Base-by-base conservation (phyloP, 2,888 invertebrate genomes). In the Stegana nigrithorax region DNA sequence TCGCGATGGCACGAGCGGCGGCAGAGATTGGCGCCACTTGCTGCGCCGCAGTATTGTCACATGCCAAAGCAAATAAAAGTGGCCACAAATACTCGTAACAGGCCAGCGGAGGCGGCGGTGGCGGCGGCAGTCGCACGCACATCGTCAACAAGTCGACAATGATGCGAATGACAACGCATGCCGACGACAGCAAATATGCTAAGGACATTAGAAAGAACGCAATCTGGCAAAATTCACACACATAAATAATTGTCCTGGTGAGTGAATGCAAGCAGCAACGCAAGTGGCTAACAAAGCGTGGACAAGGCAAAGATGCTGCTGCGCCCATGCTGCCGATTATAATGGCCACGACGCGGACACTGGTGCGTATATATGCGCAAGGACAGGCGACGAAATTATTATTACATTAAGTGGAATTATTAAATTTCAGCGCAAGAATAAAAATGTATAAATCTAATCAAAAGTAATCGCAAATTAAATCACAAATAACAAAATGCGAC, bases 391-490 rank as follows among this genome's bases (percentile, higher is more conserved):
- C 76, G 74, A 76, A 75, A 76, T 76, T 76, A 76, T 78, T 76
- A 76, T 76, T 76, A 74, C 75, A 76, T 78, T 76, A 76, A 76
- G 78, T 76, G 78, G 75, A 78, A 76, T 76, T 76, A 76, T 76
- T 76, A 78, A 76, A 76, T 78, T 76, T 76, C 78, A 76, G 76
- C 74, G 66, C 71, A 66, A 69, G 70, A 76, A 76, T 78, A 74
- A 76, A 76, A 76, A 76, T 76, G 78, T 78, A 75, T 75, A 76
- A 76, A 76, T 76, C 76, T 76, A 78, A 76, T 76, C 78, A 78
- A 76, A 76, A 76, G 78, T 74, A 76, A 76, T 78, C 76, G 73
- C 75, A 78, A 75, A 55, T 36, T 36, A 55, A 55, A 55, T 36
- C 36, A 36, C 14, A 10, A 23, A 23, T 23, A 23, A 47, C 2